Evolutionary conservation across 2,888 invertebrate genomes (phyloP).

Genomic region (Alcis repandata): DNA sequence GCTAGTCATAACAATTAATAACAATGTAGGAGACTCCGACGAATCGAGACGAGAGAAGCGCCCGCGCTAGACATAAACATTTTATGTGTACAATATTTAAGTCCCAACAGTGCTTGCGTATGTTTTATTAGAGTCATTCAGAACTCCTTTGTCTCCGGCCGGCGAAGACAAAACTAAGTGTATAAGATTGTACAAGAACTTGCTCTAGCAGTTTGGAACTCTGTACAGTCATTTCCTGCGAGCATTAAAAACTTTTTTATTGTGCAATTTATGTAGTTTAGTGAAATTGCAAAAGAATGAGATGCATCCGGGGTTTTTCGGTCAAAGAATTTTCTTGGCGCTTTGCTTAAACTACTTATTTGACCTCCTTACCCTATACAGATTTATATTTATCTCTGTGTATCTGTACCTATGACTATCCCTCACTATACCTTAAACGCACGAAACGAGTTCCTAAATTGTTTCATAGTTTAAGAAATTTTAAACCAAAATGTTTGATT

Average conservation of each 20-base stretch:
- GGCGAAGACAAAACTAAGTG: constrained; percentile 46
- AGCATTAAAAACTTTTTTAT: constrained; percentile 58
- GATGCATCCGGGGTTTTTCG: constrained; percentile 37
- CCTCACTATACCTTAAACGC: no score
- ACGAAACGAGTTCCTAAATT: no score
- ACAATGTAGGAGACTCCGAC: constrained; percentile 5
- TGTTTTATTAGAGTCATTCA: constrained; percentile 45
- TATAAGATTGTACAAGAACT: constrained; percentile 38
- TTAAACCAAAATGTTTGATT: no score
- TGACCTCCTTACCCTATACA: no score
- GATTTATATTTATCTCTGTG: no score
- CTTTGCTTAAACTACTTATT: no score
- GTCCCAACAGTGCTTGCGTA: constrained; percentile 41
- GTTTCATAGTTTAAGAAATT: no score
- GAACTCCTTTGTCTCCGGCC: constrained; percentile 42
- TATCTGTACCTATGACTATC: no score
- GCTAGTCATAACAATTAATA: constrained; percentile 17
- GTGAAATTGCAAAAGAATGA: constrained; percentile 39
- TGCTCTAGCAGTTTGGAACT: constrained; percentile 43
- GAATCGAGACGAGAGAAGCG: constrained; percentile 24
- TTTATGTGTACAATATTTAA: constrained; percentile 42
- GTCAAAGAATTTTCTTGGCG: constrained; percentile 37
- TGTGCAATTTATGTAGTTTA: constrained; percentile 44
- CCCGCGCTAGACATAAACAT: constrained; percentile 41
- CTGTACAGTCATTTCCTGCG: constrained; percentile 53